Evolutionary conservation across 2,888 invertebrate species (phyloP).

Genomic region (Andrena praecox): DNA sequence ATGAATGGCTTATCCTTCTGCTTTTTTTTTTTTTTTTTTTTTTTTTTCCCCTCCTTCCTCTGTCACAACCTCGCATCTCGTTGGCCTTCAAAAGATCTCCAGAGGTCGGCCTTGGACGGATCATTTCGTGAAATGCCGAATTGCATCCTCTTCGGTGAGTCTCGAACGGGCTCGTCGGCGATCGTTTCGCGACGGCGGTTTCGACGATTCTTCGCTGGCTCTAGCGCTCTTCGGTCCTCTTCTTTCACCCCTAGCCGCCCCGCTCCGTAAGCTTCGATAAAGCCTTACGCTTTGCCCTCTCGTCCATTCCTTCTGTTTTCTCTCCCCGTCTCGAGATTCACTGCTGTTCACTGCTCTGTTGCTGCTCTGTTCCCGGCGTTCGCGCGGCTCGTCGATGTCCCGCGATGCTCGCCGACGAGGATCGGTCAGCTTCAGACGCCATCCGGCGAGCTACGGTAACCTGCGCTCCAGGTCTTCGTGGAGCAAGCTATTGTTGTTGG

Average conservation of each 20-base stretch:
- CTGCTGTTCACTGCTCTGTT: conserved; percentile 3
- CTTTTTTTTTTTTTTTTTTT: conserved; percentile 31
- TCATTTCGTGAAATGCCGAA: conserved; percentile 62
- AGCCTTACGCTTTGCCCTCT: not conserved
- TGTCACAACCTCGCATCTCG: conserved; percentile 47
- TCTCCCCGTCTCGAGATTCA: not conserved
- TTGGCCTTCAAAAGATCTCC: conserved; percentile 60
- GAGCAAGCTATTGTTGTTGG: conserved; percentile 86
- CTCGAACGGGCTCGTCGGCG: conserved; percentile 40
- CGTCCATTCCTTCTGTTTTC: not conserved
- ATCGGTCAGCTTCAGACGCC: conserved; percentile 19
- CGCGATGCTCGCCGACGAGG: conserved; percentile 24
- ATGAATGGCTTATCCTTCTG: conserved; percentile 28
- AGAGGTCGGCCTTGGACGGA: conserved; percentile 67
- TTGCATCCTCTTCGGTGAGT: conserved; percentile 63
- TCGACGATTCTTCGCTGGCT: conserved; percentile 20
- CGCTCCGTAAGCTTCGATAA: not conserved
- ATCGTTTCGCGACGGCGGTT: conserved; percentile 29
- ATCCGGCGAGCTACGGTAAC: conserved; percentile 75
- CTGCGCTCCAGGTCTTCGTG: conserved; percentile 86
- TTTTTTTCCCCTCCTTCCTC: conserved; percentile 33
- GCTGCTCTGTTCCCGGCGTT: not conserved
- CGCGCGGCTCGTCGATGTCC: conserved; percentile 12
- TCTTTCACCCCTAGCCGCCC: no score
- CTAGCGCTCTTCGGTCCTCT: not conserved